Base-by-base conservation (phyloP, 2,113 vertebrate genomes). In the Lophura nycthemera region DNA sequence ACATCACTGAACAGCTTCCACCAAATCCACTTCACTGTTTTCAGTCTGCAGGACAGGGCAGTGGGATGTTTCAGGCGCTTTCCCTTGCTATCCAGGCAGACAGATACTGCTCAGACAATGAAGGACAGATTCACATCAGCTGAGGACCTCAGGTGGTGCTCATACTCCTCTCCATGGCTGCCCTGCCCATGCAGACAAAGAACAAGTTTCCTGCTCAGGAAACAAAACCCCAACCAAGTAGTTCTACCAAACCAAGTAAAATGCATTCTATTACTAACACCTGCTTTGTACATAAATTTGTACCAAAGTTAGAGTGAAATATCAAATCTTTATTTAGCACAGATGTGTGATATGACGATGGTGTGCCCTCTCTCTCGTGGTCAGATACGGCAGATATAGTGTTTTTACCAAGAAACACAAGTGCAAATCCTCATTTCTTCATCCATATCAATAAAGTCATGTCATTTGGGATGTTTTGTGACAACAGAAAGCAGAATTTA, bases 231-330 rank as follows among this genome's bases (percentile, higher is more conserved):
- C 13, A 80, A 0, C 1, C 1, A 30, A 32, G 48, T 0, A 61
- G 10, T 24, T 71, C 4, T 27, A 43, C 54, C 83, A 61, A 57
- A 10, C 4, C 3, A 45, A 5, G 36, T 7, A 54, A 57, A 92
- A 42, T 22, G 4, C 19, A 2, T 4, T 14, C 5, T 29, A 21
- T 8, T 61, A 48, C 30, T 73, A 27, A 30, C 0, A 0, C 2
- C 9, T n/a, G 38, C n/a, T 36, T 22, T 34, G 38, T 4, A 27
- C 18, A 25, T 22, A 2, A 18, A 57, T 5, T 4, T 22, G 16
- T 56, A 8, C 32, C 69, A n/a, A 42, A 63, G 4, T 8, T 6
- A 38, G 38, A 5, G 4, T 6, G 7, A 64, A 38, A 15, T 11
- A 34, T 72, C 32, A 59, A 52, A 1, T 11, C 36, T 61, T 30